Conservation (phyloP, 2,113 vertebrate species). For the Crotophaga sulcirostris region DNA sequence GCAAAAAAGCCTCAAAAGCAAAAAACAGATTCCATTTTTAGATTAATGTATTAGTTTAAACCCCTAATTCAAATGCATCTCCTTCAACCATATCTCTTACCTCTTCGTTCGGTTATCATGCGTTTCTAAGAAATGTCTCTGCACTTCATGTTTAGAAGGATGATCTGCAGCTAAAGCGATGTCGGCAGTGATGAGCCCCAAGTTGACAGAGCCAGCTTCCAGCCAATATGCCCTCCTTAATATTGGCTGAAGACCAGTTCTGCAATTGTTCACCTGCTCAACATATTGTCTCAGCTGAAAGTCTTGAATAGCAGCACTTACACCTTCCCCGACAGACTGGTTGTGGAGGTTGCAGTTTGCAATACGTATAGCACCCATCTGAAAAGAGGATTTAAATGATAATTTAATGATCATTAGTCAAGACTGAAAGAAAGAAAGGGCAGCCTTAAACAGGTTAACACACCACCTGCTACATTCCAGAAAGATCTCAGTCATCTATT, state of each 20-base stretch:
- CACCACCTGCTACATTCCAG: not conserved
- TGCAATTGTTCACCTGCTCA: slow-evolving; percentile 83
- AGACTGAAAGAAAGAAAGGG: not conserved
- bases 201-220: slow-evolving; percentile 91
- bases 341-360: slow-evolving; percentile 98
- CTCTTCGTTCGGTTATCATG: slow-evolving; percentile 91
- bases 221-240: slow-evolving; percentile 92
- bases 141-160: slow-evolving; percentile 91
- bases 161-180: slow-evolving; percentile 93
- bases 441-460: not conserved
- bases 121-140: slow-evolving; percentile 91
- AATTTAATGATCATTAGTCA: not conserved
- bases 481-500: not conserved
- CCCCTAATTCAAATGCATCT: not conserved
- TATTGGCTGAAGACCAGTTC: slow-evolving; percentile 82
- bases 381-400: not conserved
- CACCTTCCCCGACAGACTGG: slow-evolving; percentile 92
- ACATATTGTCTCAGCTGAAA: slow-evolving; percentile 90
- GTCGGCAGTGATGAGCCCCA: slow-evolving; percentile 94
- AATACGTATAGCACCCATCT: slow-evolving; percentile 89
- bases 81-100: slow-evolving; percentile 55
- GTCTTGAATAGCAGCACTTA: slow-evolving; percentile 93
- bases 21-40: not conserved
- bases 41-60: not conserved
- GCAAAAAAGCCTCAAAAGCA: not conserved